Evolutionary conservation across 2,797 vertebrate species (phyloP), one percentile per base, ranked within the genome.

Genomic region (Sternarchorhynchus goeldii): DNA sequence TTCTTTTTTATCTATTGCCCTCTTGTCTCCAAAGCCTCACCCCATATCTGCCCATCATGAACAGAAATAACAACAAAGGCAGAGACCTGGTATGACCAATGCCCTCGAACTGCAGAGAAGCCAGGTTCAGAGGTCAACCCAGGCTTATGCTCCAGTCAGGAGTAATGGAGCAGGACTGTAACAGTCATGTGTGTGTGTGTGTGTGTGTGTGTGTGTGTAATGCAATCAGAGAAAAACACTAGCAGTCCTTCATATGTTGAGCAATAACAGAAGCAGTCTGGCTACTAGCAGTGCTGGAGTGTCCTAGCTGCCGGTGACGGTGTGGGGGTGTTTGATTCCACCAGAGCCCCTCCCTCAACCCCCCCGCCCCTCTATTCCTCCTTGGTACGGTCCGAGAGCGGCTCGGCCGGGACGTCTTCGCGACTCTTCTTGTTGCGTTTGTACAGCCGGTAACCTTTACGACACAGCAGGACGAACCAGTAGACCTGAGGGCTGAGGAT

Each of bases 401-500:
- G 68, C 57, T 83, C 76, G 14, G 79, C 62, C 5, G 73, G 72
- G 3, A 53, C 45, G 0, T 85, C 81, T 7, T 81, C 21, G 4
- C 84, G 60, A 63, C 78, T 74, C 0, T 72, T 76, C 3, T 50
- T 66, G 4, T 77, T 81, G 34, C 93, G 91, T 64, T 77, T 87
- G 88, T 98, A 98, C 76, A 99, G 95, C 6, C 93, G 92, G 78
- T 78, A 89, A 41, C 95, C 98, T 88, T 98, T 98, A 78, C 90
- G 93, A 89, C 95, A 96, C 60, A 99, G 96, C 82, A 99, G 94
- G 36, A 92, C 78, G 81, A 99, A 98, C 98, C 98, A 99, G 94
- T 99, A 98, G 90, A 99, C 89, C 90, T 99, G 98, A 0, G 97
- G 98, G 1, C 95, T 93, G 82, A 99, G 91, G 90, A 99, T 96